Evolutionary conservation across 1,140 invertebrate species (phyloP).

Genomic region (Drosophila nigromelanica): DNA sequence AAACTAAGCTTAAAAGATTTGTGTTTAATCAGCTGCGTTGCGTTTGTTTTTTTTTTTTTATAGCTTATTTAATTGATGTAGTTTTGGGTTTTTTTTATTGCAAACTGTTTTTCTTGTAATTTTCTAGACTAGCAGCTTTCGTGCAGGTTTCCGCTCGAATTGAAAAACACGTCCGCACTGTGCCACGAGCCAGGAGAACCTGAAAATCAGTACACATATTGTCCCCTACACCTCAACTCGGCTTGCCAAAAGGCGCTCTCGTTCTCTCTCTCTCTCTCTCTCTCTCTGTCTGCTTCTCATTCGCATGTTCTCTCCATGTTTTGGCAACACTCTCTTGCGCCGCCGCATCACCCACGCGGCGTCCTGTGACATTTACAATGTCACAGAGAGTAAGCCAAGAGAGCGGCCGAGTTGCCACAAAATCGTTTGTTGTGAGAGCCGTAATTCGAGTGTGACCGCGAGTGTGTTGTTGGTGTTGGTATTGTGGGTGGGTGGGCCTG

Average conservation of each 20-base stretch:
- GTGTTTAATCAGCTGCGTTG: constrained; percentile 14
- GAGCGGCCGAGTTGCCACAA: constrained; percentile 2
- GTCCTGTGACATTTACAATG: constrained; percentile 73
- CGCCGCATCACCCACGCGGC: constrained; percentile 46
- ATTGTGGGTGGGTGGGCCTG: not conserved
- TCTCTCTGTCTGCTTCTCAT: constrained; percentile 10
- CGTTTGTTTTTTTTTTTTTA: constrained; percentile 6
- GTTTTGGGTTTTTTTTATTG: not conserved
- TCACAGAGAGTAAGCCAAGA: constrained; percentile 45
- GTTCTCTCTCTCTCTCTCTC: not conserved
- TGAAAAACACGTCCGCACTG: constrained; percentile 76
- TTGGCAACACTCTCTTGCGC: constrained; percentile 41
- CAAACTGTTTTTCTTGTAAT: constrained; percentile 20
- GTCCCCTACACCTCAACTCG: constrained; percentile 32
- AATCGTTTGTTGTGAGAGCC: constrained; percentile 4
- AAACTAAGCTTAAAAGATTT: constrained; percentile 11
- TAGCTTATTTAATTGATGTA: constrained; percentile 5
- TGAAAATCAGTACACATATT: constrained; percentile 72
- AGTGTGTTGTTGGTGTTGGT: no score
- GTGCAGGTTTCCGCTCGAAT: constrained; percentile 44
- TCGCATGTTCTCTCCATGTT: constrained; percentile 6
- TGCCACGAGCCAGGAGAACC: constrained; percentile 75
- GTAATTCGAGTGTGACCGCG: constrained; percentile 7
- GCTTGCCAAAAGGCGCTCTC: constrained; percentile 16
- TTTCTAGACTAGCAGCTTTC: constrained; percentile 39